These are phyloP conservation scores for Amyelois transitella DNA, from an alignment of 1,140 invertebrate species.

Conservation along the genomic window DNA sequence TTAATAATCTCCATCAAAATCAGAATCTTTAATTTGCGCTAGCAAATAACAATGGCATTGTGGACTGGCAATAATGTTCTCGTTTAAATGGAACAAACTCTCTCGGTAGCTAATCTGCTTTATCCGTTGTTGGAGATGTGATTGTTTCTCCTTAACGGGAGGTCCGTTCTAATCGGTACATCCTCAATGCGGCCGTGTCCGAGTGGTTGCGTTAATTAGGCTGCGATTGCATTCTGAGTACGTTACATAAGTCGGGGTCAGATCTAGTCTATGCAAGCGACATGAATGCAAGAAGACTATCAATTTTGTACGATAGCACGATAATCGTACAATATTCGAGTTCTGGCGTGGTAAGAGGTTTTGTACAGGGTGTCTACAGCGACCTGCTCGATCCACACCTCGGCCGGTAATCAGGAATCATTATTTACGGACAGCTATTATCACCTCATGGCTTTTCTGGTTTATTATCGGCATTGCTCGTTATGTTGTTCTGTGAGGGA, in stretches of 20 bases:
- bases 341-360: not conserved
- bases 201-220: slow-evolving; percentile 39
- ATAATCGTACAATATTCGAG: slow-evolving; percentile 17
- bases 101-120: slow-evolving; percentile 34
- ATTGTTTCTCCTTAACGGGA: slow-evolving; percentile 64
- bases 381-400: slow-evolving; percentile 22
- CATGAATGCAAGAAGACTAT: slow-evolving; percentile 34
- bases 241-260: slow-evolving; percentile 46
- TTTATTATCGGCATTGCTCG: slow-evolving; percentile 68
- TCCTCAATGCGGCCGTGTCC: slow-evolving; percentile 34
- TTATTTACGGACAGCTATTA: slow-evolving; percentile 70
- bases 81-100: slow-evolving; percentile 6
- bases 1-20: not conserved
- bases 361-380: slow-evolving; percentile 10
- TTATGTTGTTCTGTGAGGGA: slow-evolving; percentile 68
- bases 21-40: not conserved
- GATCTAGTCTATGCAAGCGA: slow-evolving; percentile 27
- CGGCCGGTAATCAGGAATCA: slow-evolving; percentile 63
- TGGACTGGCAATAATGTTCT: slow-evolving; percentile 6
- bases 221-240: slow-evolving; percentile 34
- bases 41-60: not conserved
- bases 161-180: slow-evolving; percentile 51
- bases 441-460: slow-evolving; percentile 69
- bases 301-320: slow-evolving; percentile 36
- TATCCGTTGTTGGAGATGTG: slow-evolving; percentile 44